Evolutionary conservation across 2,888 invertebrate species (phyloP).

Genomic region (Lasioglossum leucozonium): DNA sequence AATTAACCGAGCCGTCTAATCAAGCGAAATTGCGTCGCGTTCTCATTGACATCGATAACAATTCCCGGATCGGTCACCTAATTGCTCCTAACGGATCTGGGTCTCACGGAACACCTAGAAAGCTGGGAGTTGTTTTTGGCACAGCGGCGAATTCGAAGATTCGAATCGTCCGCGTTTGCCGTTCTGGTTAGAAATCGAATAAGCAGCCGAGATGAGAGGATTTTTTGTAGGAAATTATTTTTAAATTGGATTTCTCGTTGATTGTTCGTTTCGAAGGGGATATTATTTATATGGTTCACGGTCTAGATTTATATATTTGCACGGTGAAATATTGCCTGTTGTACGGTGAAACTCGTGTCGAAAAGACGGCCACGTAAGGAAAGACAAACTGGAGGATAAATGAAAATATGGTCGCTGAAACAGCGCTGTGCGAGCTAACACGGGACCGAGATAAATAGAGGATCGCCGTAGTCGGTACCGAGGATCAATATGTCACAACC

Average conservation of each 20-base stretch:
- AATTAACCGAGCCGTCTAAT: conserved; percentile 25
- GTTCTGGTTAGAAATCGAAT: not conserved
- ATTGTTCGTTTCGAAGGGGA: conserved; percentile 10
- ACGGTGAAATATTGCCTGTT: not conserved
- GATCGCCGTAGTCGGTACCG: conserved; percentile 68
- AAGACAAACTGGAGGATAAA: conserved; percentile 51
- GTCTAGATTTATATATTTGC: not conserved
- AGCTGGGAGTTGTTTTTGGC: not conserved
- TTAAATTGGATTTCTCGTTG: conserved; percentile 21
- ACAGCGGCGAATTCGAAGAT: not conserved
- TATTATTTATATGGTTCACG: not conserved
- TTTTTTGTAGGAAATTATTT: conserved; percentile 8
- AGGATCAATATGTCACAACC: conserved; percentile 72
- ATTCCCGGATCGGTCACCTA: not conserved
- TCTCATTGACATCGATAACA: not conserved
- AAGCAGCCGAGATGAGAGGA: not conserved
- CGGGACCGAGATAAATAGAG: conserved; percentile 58
- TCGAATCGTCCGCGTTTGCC: not conserved
- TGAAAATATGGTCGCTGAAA: conserved; percentile 52
- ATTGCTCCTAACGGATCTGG: not conserved
- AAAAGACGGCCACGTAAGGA: conserved; percentile 7
- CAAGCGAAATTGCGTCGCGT: not conserved
- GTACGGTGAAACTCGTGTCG: not conserved
- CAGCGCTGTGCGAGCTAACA: conserved; percentile 35
- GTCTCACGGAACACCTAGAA: too few species aligned